Conservation (phyloP, 2,113 vertebrate species). For the Spermophilus dauricus region DNA sequence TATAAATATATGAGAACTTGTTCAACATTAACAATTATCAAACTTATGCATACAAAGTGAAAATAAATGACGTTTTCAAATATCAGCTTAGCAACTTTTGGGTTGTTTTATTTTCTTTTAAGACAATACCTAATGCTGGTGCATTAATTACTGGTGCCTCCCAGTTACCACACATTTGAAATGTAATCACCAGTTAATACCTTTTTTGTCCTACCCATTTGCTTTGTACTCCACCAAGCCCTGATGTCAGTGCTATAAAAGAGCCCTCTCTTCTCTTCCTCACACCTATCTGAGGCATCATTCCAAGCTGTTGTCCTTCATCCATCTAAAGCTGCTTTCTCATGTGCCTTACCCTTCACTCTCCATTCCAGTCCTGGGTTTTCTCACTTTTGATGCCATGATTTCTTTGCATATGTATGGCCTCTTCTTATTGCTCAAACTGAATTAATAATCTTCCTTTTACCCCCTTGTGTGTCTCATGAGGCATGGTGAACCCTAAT, state of each 20-base stretch:
- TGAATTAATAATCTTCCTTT: neutral
- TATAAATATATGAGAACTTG: neutral
- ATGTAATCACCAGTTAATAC: neutral
- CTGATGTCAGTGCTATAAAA: neutral
- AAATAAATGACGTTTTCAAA: slow-evolving; percentile 17
- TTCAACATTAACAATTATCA: neutral
- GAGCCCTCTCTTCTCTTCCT: neutral
- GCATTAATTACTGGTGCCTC: neutral
- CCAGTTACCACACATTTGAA: neutral
- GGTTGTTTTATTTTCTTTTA: neutral
- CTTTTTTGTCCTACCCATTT: neutral
- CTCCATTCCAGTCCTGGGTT: neutral
- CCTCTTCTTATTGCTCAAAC: neutral
- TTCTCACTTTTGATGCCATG: neutral
- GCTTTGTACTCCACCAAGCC: neutral
- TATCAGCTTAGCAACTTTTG: neutral
- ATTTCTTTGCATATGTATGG: neutral
- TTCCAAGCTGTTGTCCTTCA: too few species aligned
- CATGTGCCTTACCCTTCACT: neutral
- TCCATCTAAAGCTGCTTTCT: neutral
- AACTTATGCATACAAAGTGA: neutral
- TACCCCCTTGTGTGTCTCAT: neutral
- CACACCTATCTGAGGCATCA: too few species aligned
- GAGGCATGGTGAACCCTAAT: neutral
- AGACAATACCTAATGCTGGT: neutral